Base-by-base conservation (phyloP, 2,797 vertebrate genomes). In the Cynodonichthys magdalenae region DNA sequence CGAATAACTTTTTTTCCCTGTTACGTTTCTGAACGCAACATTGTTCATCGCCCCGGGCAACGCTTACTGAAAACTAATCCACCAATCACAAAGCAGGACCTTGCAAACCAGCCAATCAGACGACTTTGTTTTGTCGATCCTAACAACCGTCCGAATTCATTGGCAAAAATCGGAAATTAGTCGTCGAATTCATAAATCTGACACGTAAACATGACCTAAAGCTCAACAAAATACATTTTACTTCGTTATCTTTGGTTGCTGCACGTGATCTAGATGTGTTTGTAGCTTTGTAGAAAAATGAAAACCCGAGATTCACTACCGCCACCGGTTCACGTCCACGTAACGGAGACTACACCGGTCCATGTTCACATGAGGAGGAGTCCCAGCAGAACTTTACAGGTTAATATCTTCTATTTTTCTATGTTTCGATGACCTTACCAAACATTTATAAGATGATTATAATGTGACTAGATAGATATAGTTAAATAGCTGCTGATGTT, bases 291-390 rank as follows among this genome's bases (percentile, higher is more conserved):
- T 52, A 66, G 71, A 87, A 86, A 66, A 69, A 98, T 98, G 96
- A 96, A 94, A 93, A 94, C 91, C 59, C 91, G 93, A 57, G 93
- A 94, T 79, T 90, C 93, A 31, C 92, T 57, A 1, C 14, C 93
- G 29, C 94, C 95, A 71, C 96, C 95, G 31, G 92, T 97, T 81
- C 97, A 98, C 68, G 95, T 98, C 81, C 97, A 98, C 12, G 93
- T 98, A 80, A 92, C 95, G 87, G 96, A 95, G 82, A 95, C 92
- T 63, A 96, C 95, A 53, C 95, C 96, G 60, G 94, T 98, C 57
- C 95, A 98, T 52, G 95, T 98, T 36, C 95, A 98, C 60, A 94
- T 96, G 87, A 96, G 94, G 91, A 97, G 95, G 91, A 94, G 93
- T 77, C 93, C 92, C 74, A 90, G 44, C 70, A 81, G 71, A 85